A percentile compares a stretch with the other conserved stretches of the same genome.
Evolutionary conservation across 2,113 vertebrate genomes (phyloP).

Genomic region (Forbesichthys agassizii): DNA sequence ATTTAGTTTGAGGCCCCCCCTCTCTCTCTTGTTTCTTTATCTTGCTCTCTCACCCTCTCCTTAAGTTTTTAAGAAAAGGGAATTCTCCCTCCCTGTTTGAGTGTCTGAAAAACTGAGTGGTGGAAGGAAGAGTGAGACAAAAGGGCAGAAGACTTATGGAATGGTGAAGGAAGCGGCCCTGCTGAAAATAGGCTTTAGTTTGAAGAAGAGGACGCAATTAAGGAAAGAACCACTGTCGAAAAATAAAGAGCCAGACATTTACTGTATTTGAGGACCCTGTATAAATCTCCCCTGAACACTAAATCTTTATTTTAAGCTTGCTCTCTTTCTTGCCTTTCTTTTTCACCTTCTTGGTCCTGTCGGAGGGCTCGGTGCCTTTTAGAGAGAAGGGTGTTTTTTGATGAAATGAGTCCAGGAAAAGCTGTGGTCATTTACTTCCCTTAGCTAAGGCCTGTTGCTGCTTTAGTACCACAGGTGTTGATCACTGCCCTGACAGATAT

Average conservation of each 20-base stretch:
- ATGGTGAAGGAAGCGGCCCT: conserved; percentile 61
- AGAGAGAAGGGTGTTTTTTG: conserved; percentile 57
- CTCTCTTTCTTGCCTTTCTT: conserved; percentile 30
- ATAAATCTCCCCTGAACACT: conserved; percentile 65
- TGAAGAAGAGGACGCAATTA: conserved; percentile 70
- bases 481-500: conserved; percentile 22
- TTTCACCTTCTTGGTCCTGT: conserved; percentile 38
- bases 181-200: conserved; percentile 51
- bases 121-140: conserved; percentile 73
- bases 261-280: conserved; percentile 68
- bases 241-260: conserved; percentile 68
- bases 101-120: conserved; percentile 48
- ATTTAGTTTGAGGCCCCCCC: neutral
- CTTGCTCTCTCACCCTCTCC: conserved; percentile 19
- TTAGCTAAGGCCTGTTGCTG: conserved; percentile 22
- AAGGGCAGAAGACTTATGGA: conserved; percentile 66
- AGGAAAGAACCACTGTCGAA: conserved; percentile 57
- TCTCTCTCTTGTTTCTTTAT: conserved; percentile 41
- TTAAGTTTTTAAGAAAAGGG: conserved; percentile 49
- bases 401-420: conserved; percentile 59
- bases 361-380: conserved; percentile 31
- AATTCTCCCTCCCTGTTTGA: conserved; percentile 54
- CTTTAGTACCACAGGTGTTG: conserved; percentile 13
- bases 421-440: conserved; percentile 59
- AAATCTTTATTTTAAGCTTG: conserved; percentile 66